Evolutionary conservation across 2,888 invertebrate species (phyloP), one percentile per base, ranked within the genome.

Genomic region (Fissipunctia ypsillon): DNA sequence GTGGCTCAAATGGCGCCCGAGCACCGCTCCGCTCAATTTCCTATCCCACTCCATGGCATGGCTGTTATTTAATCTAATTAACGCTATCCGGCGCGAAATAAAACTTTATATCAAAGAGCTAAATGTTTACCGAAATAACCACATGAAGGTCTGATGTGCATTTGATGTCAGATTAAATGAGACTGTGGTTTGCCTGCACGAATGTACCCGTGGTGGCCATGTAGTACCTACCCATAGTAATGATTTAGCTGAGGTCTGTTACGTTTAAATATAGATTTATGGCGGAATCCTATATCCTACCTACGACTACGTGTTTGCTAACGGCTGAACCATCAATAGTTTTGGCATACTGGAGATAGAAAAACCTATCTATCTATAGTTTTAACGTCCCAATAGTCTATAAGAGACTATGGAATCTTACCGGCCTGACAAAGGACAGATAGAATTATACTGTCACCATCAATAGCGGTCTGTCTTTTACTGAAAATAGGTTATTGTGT

Each of bases 11-110:
- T 89, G 90, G 88, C 61, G 85, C 90, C 71, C 72, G 65, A 63
- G 80, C 87, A 69, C 78, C 88, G 89, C 84, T 84, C 84, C 90
- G 92, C 90, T 87, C 88, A 89, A 93, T 93, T 91, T 90, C 89
- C 89, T 88, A 90, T 90, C 90, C 88, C 90, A 89, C 89, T 87
- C 84, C 85, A 88, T 85, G 86, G 77, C 69, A 56, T 84, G 88
- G 71, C 76, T 72, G 86, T 85, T 87, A 87, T 87, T 84, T 84
- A 84, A 86, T 85, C 84, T 88, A 87, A 89, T 88, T 88, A 86
- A 87, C 83, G 70, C 73, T 79, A 81, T 86, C 84, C 81, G 82
- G 77, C 45, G 70, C 61, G 28, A 88, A 88, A 88, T 88, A 86
- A 87, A 84, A 81, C 80, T 84, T 74, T 66, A 68, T 81, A 85